Percentiles rank a stretch among this genome's conserved stretches.
Conservation (phyloP, 2,113 vertebrate species). For the Phycodurus eques region DNA sequence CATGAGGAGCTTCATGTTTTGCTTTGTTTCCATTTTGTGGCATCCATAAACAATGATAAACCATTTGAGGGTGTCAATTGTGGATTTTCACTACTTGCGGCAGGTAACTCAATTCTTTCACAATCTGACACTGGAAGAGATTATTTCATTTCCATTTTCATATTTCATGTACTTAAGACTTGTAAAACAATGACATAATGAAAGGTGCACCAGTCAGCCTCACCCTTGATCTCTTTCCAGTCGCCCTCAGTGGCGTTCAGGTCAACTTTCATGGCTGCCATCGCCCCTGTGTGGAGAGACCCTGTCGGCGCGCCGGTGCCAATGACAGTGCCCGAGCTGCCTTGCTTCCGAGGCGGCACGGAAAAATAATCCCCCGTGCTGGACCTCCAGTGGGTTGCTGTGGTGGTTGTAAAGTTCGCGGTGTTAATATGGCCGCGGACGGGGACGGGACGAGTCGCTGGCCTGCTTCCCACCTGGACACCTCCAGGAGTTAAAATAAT, state of each 20-base stretch:
- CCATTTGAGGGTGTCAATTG: too few species aligned
- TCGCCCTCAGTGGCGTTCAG: constrained; percentile 61
- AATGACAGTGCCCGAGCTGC: constrained; percentile 31
- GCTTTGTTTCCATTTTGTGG: background rate
- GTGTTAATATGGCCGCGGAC: constrained; percentile 33
- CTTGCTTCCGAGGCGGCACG: constrained; percentile 4
- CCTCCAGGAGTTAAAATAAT: constrained; percentile 10
- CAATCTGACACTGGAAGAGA: background rate
- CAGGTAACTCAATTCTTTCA: too few species aligned
- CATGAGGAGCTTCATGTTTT: background rate
- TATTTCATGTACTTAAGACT: background rate
- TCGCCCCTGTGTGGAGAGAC: constrained; percentile 57
- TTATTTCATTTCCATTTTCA: background rate
- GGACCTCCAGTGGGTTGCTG: constrained; percentile 33
- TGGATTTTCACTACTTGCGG: too few species aligned
- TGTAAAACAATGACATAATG: background rate
- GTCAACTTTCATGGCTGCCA: constrained; percentile 66
- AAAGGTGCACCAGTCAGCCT: constrained; percentile 31
- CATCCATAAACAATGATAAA: too few species aligned
- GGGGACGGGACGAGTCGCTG: constrained; percentile 20
- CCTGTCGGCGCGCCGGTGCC: constrained; percentile 51
- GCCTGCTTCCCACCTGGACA: constrained; percentile 19
- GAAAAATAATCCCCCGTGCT: constrained; percentile 8
- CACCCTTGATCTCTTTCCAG: constrained; percentile 75
- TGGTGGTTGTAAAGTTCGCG: constrained; percentile 44